Base-by-base conservation (phyloP, 2,113 vertebrate genomes). In the Acinonyx jubatus region DNA sequence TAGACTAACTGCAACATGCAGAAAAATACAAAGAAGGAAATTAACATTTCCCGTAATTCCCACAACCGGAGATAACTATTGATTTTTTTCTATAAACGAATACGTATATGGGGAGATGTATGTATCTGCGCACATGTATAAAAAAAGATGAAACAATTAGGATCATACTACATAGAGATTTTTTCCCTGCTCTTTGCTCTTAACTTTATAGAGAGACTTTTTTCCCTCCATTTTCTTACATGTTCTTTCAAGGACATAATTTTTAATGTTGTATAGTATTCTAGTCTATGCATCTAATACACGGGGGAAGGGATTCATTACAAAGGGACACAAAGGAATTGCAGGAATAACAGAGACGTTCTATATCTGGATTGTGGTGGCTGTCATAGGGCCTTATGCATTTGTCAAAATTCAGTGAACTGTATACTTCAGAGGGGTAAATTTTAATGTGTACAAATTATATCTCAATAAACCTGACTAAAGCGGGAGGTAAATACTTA, bases 1-100 rank as follows among this genome's bases (percentile, higher is more conserved):
- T 82, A 96, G 45, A 63, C 61, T 78, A 93, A 89, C 87, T 93
- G 68, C n/a, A 95, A 94, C 81, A 79, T 27, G 31, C 14, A 95
- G 36, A 87, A 97, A 94, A 76, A 78, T 29, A 79, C 31, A 50
- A 86, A 85, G 45, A 95, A 87, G 38, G 87, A 97, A 97, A 88
- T 36, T 12, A 83, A 57, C 6, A 38, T 69, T 82, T 92, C 19
- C 48, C 90, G 0, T 66, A 96, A 89, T 93, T 79, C 25, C 73
- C 29, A 94, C 21, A 71, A 38, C 18, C 73, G 31, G 33, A 89
- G 29, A 66, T 38, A 95, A 74, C 38, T 63, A 80, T 65, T 33
- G n/a, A 76, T 79, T n/a, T 79, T 86, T 50, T 76, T 8, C 65
- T 74, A 55, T 27, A 86, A 78, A 41, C 69, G 31, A 38, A 76